Base-by-base conservation (phyloP, 2,888 invertebrate species). In the Subacronicta megacephala region DNA sequence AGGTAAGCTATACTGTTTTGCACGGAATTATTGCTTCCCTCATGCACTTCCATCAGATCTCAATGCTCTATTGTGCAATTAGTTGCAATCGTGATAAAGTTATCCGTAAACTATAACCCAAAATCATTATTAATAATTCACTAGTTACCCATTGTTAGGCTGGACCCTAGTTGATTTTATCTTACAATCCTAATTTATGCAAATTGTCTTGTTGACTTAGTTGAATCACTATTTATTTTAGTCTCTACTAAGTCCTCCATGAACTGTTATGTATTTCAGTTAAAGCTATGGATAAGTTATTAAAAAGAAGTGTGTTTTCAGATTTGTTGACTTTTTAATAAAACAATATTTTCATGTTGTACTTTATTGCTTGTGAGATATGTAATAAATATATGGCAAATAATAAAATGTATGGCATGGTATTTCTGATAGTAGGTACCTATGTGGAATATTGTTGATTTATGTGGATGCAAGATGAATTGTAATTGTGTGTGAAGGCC, bases 1-100 rank as follows among this genome's bases (percentile, higher is more conserved):
- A 96, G 95, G 95, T 95, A 91, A 62, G 53, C 26, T 50, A 62
- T 41, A 35, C 26, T 45, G 37, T 36, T 18, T 41, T 31, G 2
- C 26, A 9, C 23, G 7, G 23, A 9, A 7, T 29, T 42, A 4
- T 15, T 26, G 10, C 10, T n/a, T 29, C n/a, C 5, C 3, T 29
- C n/a, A 13, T 46, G 29, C 42, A 18, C 33, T 33, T 20, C 6
- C 20, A 20, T 62, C 46, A 49, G 62, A 55, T 55, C 46, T 60
- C 29, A 52, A 46, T 45, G 38, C 60, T 62, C 1, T 12, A 2
- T 29, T 29, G 29, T 29, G 29, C 10, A 12, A 29, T 12, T 0
- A 29, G 12, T 29, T 10, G 12, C 10, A 29, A 29, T 12, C 4
- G 7, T 23, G 23, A 29, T 29, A 10, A 37, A 20, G 13, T 38